phyloP scores from a whole-genome alignment of 2,113 vertebrate species.

The Pithys albifrons region DNA sequence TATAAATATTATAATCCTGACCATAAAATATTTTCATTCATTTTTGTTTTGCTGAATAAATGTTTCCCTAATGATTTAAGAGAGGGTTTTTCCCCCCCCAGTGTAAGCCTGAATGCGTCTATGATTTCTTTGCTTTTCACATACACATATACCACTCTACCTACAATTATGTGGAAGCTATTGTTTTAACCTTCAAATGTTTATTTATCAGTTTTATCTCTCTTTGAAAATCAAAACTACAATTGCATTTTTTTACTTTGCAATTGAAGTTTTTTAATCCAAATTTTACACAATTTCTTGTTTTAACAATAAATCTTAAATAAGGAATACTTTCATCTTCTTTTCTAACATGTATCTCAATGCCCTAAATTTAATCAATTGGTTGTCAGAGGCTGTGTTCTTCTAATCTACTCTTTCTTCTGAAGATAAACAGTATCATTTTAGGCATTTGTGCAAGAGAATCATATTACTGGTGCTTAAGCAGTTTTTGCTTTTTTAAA shows the following conservation, averaged over 20 bases:
- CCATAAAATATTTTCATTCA: slow-evolving; percentile 35
- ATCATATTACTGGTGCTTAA: slow-evolving; percentile 87
- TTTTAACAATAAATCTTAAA: slow-evolving; percentile 74
- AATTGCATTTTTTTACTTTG: background rate
- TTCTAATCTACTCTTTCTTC: slow-evolving; percentile 82
- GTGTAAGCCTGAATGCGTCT: background rate
- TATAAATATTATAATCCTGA: slow-evolving; percentile 26
- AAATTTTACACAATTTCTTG: slow-evolving; percentile 66
- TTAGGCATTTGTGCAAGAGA: slow-evolving; percentile 83
- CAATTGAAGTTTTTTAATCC: slow-evolving; percentile 49
- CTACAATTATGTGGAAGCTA: slow-evolving; percentile 43
- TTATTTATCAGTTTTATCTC: slow-evolving; percentile 44
- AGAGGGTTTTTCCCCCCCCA: fast-evolving
- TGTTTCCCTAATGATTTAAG: slow-evolving; percentile 37
- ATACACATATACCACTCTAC: background rate
- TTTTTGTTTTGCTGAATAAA: slow-evolving; percentile 46
- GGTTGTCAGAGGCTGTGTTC: slow-evolving; percentile 77
- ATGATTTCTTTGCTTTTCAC: slow-evolving; percentile 27
- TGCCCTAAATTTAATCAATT: slow-evolving; percentile 82
- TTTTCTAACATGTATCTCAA: slow-evolving; percentile 73
- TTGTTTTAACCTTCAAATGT: slow-evolving; percentile 8
- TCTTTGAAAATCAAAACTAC: slow-evolving; percentile 8
- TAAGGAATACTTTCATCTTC: slow-evolving; percentile 72
- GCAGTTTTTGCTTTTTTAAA: slow-evolving; percentile 84
- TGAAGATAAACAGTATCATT: slow-evolving; percentile 85